Conservation (phyloP, 2,113 vertebrate genomes). For the Cichladusa arquata region DNA sequence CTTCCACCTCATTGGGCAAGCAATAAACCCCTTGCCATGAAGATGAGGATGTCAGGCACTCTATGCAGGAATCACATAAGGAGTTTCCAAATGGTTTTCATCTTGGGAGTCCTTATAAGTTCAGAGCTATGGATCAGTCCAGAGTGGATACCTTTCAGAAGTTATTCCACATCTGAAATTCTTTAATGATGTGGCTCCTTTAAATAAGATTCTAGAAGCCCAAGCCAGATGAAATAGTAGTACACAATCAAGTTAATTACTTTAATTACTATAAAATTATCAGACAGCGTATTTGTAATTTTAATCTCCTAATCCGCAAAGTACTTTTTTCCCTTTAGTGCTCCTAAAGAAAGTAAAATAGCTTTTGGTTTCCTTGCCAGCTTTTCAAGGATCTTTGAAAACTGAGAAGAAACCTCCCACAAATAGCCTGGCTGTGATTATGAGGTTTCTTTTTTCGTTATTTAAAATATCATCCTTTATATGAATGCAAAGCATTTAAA, state of each 20-base stretch:
- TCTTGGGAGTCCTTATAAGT: not conserved
- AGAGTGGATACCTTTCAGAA: not conserved
- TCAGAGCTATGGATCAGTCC: not conserved
- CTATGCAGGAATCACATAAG: not conserved
- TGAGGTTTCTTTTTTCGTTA: not conserved
- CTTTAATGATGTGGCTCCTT: not conserved
- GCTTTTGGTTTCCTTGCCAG: conserved; percentile 28
- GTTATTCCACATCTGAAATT: conserved; percentile 21
- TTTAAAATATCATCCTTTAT: not conserved
- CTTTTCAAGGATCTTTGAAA: conserved; percentile 41
- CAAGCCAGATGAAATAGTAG: not conserved
- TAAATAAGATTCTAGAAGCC: not conserved
- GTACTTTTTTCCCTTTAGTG: conserved; percentile 16
- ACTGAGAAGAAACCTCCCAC: conserved; percentile 18
- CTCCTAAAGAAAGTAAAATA: conserved; percentile 4
- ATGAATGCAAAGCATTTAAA: not conserved
- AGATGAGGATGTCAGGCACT: conserved; percentile 22
- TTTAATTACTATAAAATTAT: conserved; percentile 57
- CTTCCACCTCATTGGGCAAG: conserved; percentile 22
- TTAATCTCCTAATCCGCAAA: conserved; percentile 50
- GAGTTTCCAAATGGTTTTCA: conserved; percentile 39
- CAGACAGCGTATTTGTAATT: conserved; percentile 24
- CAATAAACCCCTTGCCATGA: conserved; percentile 29
- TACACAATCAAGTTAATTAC: not conserved
- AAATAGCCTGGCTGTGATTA: not conserved